Base-by-base conservation (phyloP, 2,888 invertebrate genomes). In the Xylota segnis region DNA sequence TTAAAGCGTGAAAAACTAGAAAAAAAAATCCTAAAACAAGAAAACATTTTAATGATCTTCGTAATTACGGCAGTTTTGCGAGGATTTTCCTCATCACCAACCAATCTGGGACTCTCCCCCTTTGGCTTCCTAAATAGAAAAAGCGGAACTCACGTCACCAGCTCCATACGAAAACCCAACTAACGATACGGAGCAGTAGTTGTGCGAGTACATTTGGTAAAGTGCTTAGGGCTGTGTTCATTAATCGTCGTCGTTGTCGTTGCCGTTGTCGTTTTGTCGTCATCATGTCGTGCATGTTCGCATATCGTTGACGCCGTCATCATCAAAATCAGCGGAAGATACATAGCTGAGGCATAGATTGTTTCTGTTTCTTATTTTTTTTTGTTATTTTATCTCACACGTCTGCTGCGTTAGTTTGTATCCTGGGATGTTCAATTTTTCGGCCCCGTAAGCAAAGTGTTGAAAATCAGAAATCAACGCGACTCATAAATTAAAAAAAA, bases 11-110 rank as follows among this genome's bases (percentile, higher is more conserved):
- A 70, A 79, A 77, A 83, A 72, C 65, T 78, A 68, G 50, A 23
- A 23, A 23, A 23, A 3, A 23, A 23, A 23, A 23, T 2, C 1
- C 23, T 3, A 23, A 23, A 23, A 23, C 23, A 23, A 58, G 34
- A 59, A 75, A 82, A 47, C 81, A 76, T 82, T 86, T 86, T 84
- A 84, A 84, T 84, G 84, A 84, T 84, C 86, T 82, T 82, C 86
- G 77, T 86, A 86, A 82, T 86, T 86, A 86, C 77, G 77, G 77
- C 77, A 86, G 82, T 86, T 86, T 82, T 72, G 76, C 50, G 29
- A 68, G 82, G 76, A 86, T 82, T 81, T 86, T 72, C 82, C 76
- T 34, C 84, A 71, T 84, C 79, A 59, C 70, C 79, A 83, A 70
- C 74, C 83, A 79, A 84, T 79, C 56, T 63, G 59, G 43, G 0